phyloP scores from a whole-genome alignment of 2,888 invertebrate genomes.

The Hemaris fuciformis region DNA sequence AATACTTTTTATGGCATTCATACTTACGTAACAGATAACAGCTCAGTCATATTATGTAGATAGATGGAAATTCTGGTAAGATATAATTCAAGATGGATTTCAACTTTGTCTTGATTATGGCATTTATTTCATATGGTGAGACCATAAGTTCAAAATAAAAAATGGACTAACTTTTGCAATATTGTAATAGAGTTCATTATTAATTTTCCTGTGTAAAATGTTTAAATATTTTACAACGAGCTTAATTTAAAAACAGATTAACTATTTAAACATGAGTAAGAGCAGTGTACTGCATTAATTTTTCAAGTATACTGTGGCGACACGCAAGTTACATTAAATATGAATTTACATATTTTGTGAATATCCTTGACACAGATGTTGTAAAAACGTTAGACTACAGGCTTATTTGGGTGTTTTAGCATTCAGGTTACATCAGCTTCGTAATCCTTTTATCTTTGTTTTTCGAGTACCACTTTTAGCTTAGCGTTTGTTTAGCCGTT shows the following conservation, averaged over 20 bases:
- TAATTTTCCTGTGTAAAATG: too few relatives aligned
- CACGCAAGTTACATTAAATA: not conserved
- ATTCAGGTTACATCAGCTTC: not conserved
- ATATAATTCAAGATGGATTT: too few relatives aligned
- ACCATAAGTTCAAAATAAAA: too few relatives aligned
- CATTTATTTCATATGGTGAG: too few relatives aligned
- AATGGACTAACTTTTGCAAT: too few relatives aligned
- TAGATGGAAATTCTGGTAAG: not conserved
- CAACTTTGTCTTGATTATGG: too few relatives aligned
- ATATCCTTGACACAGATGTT: constrained; percentile 2
- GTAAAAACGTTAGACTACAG: not conserved
- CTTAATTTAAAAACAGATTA: too few relatives aligned
- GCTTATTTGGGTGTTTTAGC: not conserved
- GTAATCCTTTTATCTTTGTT: not conserved
- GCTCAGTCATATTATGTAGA: not conserved
- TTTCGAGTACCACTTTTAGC: not conserved
- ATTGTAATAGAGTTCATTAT: too few relatives aligned
- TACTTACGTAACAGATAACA: too few relatives aligned
- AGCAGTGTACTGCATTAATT: not conserved
- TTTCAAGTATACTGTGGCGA: not conserved
- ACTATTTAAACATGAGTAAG: not conserved
- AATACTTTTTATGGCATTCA: not conserved
- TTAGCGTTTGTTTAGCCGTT: not conserved
- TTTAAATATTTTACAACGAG: too few relatives aligned
- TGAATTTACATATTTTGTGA: not conserved